Base-by-base conservation (phyloP, 2,113 vertebrate species). In the Platanista minor region DNA sequence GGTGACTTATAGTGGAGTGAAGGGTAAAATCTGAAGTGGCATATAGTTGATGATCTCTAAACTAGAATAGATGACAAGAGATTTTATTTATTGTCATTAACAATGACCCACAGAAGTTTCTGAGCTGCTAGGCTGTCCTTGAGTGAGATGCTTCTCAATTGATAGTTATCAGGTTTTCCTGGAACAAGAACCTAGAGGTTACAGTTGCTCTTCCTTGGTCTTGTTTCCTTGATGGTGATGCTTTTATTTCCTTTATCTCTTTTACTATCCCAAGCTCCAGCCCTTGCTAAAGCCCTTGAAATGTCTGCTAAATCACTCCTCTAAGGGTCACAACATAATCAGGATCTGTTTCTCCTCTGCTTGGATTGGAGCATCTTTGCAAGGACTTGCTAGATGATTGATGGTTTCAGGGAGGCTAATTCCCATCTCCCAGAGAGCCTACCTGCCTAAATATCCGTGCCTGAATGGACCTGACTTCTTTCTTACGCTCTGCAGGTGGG, bases 401-500 rank as follows among this genome's bases (percentile, higher is more conserved):
- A 15, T 88, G 89, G 61, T 49, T 82, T 77, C n/a, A 54, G 75
- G 77, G 72, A 69, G 59, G 39, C 72, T 74, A 77, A 83, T 81
- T 39, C 52, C 83, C 18, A 4, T 0, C 1, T 52, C 81, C 41
- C 92, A 0, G 1, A 62, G 25, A 87, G 49, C 64, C 41, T 84
- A 0, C 57, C 71, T 91, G 8, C 46, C 94, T 77, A 21, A 25
- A 1, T 31, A 15, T 46, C 43, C n/a, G 0, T 52, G 74, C 69
- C 75, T 86, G 1, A 1, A 71, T 2, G 43, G 36, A 21, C 64
- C 62, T 27, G 49, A 29, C 87, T 52, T 94, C 62, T 80, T 64
- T 71, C 46, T 92, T 86, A 2, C 92, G 27, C 82, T 92, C 78
- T 1, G 64, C 98, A 99, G 99, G 99, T 99, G 0, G 99, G 99